Evolutionary conservation across 2,113 vertebrate genomes (phyloP), one percentile per base, ranked within the genome.

Genomic region (Pandion haliaetus): DNA sequence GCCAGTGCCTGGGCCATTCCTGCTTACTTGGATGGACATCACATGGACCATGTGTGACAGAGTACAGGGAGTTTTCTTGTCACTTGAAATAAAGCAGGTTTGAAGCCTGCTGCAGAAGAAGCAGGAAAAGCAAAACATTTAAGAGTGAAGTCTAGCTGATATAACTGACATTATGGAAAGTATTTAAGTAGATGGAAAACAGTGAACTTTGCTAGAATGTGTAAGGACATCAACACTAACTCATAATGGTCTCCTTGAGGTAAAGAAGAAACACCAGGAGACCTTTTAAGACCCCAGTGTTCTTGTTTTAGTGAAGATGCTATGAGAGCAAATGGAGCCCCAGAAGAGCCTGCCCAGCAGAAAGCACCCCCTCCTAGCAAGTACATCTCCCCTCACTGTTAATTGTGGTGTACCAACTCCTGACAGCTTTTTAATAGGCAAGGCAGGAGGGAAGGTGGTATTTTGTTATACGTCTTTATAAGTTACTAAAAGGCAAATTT

Each of bases 401-500:
- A 90, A 91, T 88, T 93, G 65, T 52, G 76, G 24, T 7, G 4
- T 19, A 81, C 89, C 77, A 66, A 80, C 72, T 96, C 66, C 59
- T 88, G 72, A 76, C 88, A 93, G 82, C 72, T 69, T 89, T 94
- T 88, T 90, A 88, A 62, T 10, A 73, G 29, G 72, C 86, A 87
- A 91, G 28, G 42, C 70, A 66, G 42, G 70, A 78, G 62, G 47
- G 42, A 93, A 96, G 50, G 65, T 38, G 45, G 59, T 38, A 72
- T 78, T 79, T 93, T 90, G 40, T 90, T 96, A 57, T 3, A 52
- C 25, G 59, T 88, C 79, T 97, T 97, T 92, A 85, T 90, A 84
- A 98, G 91, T 59, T 84, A 91, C 85, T 86, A 96, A 97, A 96
- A 96, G 20, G 70, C 69, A 97, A 97, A 97, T 91, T 96, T 95